Conservation (phyloP, 2,888 invertebrate genomes). For the Ochlodes sylvanus region DNA sequence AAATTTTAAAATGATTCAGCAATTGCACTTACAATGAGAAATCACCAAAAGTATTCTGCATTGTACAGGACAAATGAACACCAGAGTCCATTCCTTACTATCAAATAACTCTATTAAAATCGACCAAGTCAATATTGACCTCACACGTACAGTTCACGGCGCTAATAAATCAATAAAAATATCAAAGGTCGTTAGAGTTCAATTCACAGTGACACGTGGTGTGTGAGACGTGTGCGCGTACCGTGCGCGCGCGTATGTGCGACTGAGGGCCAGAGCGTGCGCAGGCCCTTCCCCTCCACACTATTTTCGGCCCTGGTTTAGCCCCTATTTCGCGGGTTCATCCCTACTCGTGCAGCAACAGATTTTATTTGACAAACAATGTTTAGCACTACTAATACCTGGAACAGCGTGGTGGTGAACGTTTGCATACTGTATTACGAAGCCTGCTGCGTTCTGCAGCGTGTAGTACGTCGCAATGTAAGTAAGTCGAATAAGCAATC, state of each 20-base stretch:
- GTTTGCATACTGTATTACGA: no score
- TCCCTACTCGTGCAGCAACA: neutral
- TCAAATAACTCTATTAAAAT: neutral
- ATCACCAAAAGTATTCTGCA: neutral
- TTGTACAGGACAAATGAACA: no score
- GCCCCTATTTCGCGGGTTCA: slow-evolving; percentile 48
- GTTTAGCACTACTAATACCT: no score
- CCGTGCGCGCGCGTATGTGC: slow-evolving; percentile 51
- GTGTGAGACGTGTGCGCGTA: slow-evolving; percentile 9
- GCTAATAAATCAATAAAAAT: slow-evolving; percentile 5
- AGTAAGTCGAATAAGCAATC: no score
- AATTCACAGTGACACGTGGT: slow-evolving; percentile 9
- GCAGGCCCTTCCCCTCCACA: slow-evolving; percentile 52
- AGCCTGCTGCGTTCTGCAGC: no score
- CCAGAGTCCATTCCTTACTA: neutral
- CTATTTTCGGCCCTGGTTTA: slow-evolving; percentile 69
- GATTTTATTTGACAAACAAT: no score
- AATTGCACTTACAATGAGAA: neutral
- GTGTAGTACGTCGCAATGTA: no score
- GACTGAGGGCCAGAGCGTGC: slow-evolving; percentile 58
- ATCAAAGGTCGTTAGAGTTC: slow-evolving; percentile 7
- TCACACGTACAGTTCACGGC: neutral
- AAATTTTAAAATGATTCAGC: no score
- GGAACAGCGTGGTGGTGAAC: no score
- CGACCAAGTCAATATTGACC: slow-evolving; percentile 7